Evolutionary conservation across 2,113 vertebrate species (phyloP).

Genomic region (Tympanuchus pallidicinctus): DNA sequence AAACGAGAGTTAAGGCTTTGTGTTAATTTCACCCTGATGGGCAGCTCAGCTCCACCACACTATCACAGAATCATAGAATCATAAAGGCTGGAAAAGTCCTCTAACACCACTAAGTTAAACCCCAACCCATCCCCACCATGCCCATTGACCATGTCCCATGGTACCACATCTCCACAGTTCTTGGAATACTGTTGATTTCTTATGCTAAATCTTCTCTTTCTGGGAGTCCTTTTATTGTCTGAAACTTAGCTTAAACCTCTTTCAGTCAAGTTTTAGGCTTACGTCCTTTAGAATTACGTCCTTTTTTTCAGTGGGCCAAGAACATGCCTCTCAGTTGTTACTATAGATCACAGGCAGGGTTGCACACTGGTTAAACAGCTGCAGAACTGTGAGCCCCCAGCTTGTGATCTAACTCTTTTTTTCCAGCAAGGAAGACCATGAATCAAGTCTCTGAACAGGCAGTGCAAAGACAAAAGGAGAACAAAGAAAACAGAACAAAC

Average conservation of each 20-base stretch:
- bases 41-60: not conserved
- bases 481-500: not conserved
- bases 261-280: not conserved
- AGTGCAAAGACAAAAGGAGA: not conserved
- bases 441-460: rapidly evolving
- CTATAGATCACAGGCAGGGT: not conserved
- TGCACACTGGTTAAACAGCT: not conserved
- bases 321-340: not conserved
- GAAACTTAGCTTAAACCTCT: not conserved
- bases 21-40: not conserved
- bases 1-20: not conserved
- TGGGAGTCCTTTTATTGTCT: not conserved
- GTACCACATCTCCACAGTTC: not conserved
- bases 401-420: not conserved
- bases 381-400: rapidly evolving
- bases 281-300: not conserved
- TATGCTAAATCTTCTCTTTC: too few species aligned
- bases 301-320: not conserved
- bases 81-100: too few species aligned
- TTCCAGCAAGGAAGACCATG: not conserved
- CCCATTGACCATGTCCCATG: too few species aligned
- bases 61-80: not conserved
- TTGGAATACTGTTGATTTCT: not conserved
- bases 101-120: too few species aligned
- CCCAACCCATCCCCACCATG: too few species aligned